Evolutionary conservation across 2,113 vertebrate species (phyloP).

Genomic region (Lampris incognitus): DNA sequence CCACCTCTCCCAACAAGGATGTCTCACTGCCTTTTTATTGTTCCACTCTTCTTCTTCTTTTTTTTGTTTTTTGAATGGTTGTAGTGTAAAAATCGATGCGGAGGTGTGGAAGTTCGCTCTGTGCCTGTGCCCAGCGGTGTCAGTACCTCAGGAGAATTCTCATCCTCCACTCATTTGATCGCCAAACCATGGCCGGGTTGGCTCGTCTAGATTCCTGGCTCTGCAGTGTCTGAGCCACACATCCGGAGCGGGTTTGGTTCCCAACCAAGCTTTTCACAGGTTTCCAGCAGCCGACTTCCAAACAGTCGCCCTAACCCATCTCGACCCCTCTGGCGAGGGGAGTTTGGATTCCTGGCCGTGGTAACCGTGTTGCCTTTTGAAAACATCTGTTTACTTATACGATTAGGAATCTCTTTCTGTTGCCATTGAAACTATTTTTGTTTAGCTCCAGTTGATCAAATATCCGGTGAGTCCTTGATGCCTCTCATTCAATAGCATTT

Average conservation of each 20-base stretch:
- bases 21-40: conserved; percentile 47
- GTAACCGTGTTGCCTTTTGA: neutral
- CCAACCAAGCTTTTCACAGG: conserved; percentile 45
- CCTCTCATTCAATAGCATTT: conserved; percentile 44
- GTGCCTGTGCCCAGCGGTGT: conserved; percentile 41
- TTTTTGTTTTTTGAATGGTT: conserved; percentile 32
- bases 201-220: conserved; percentile 16
- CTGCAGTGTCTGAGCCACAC: conserved; percentile 34
- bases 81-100: conserved; percentile 54
- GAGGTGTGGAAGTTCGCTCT: conserved; percentile 10
- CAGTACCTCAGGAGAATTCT: conserved; percentile 49
- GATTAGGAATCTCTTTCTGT: neutral
- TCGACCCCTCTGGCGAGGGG: neutral
- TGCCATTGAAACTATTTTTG: conserved; percentile 24
- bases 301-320: conserved; percentile 43
- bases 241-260: conserved; percentile 56
- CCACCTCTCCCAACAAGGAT: conserved; percentile 57
- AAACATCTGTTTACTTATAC: conserved; percentile 12
- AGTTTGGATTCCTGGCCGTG: neutral
- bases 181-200: conserved; percentile 28
- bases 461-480: conserved; percentile 21
- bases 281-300: conserved; percentile 59
- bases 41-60: conserved; percentile 37
- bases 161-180: conserved; percentile 67
- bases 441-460: conserved; percentile 11